These are phyloP conservation scores for Myripristis murdjan DNA, from an alignment of 2,797 vertebrate genomes.

Conservation along the genomic window DNA sequence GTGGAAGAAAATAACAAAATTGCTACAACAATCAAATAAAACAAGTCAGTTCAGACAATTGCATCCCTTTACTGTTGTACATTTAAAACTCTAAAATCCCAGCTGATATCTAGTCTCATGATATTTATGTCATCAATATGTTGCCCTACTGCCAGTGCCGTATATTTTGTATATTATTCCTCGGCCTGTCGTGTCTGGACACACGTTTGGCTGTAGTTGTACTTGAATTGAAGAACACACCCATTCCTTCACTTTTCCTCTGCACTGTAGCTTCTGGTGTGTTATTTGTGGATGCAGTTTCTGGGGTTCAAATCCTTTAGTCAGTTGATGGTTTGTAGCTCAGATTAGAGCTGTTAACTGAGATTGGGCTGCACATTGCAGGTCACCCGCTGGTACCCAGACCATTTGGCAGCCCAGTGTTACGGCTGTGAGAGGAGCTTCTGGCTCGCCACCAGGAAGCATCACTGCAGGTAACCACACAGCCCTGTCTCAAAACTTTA, in stretches of 20 bases:
- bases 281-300: not conserved
- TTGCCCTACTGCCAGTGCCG: no score
- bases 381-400: constrained; percentile 98
- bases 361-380: constrained; percentile 72
- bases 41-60: no score
- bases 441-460: constrained; percentile 95
- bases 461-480: constrained; percentile 94
- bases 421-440: constrained; percentile 96
- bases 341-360: constrained; percentile 32
- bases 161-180: no score
- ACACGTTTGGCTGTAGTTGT: not conserved
- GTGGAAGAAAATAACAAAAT: no score
- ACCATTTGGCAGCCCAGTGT: constrained; percentile 96
- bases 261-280: no score
- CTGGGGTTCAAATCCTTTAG: not conserved
- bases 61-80: no score
- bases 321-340: not conserved
- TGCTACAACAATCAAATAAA: no score
- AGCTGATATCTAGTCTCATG: no score
- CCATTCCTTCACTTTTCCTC: not conserved
- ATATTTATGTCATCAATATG: no score
- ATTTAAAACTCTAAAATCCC: no score
- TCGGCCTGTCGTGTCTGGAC: not conserved
- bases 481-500: constrained; percentile 8
- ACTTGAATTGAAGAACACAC: not conserved